Evolutionary conservation across 2,888 invertebrate species (phyloP), one percentile per base, ranked within the genome.

Genomic region (Megamerina dolium): DNA sequence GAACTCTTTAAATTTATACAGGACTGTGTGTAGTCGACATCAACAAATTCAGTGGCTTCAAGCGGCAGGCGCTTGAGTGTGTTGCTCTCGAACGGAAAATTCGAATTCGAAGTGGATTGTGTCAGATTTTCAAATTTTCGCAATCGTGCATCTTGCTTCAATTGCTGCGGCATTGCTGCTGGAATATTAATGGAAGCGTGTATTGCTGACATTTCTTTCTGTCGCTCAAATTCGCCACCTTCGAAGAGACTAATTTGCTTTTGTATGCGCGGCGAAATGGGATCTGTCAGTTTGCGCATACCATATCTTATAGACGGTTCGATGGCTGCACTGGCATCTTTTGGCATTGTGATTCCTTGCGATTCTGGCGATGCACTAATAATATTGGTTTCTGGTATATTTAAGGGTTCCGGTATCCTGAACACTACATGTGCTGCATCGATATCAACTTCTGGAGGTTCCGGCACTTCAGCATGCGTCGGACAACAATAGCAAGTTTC

Each of bases 191-290:
- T 66, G 1, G 64, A 64, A 5, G 63, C 63, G 44, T 64, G 66
- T 32, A 63, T 32, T 27, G 43, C 45, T 3, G 49, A 39, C 33
- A 40, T 37, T 21, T 47, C 49, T 38, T 39, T 56, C 34, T 46
- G 53, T 20, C 58, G 53, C 20, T 64, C 61, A 31, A 53, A 48
- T 39, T 55, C 51, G n/a, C 54, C 55, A 30, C 57, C 53, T 42
- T 64, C 66, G 39, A 68, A 68, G 16, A 71, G 54, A 43, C 65
- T 68, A 3, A 69, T 68, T 45, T 71, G 70, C 43, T 69, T 68
- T 39, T 67, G 66, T 32, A 70, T 66, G 16, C 60, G 58, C 5
- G 65, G 63, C 21, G 67, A 68, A 13, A 68, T 58, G 0, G 67
- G 55, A 45, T 67, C 69, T 5, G 64, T 58, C 13, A 57, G 52